These are phyloP conservation scores for Apistogramma diplotaenia DNA, from an alignment of 2,113 vertebrate species.

Conservation along the genomic window DNA sequence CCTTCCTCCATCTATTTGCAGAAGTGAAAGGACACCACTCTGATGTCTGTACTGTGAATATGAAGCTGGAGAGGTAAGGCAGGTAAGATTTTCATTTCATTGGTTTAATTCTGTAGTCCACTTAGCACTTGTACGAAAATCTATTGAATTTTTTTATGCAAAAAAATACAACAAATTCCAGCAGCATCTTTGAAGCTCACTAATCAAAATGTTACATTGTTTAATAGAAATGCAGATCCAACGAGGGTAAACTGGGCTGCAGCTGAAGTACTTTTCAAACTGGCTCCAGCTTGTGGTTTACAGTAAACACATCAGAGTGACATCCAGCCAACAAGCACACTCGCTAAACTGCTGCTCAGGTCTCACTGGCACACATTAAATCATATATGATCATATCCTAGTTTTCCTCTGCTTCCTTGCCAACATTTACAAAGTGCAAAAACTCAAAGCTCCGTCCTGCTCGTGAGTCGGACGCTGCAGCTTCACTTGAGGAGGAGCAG, in stretches of 20 bases:
- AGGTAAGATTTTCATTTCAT: too few relatives aligned
- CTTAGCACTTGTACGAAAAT: neutral
- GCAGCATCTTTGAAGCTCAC: neutral
- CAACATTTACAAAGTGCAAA: constrained; percentile 52
- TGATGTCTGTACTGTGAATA: neutral
- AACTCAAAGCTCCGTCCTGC: constrained; percentile 18
- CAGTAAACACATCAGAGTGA: neutral
- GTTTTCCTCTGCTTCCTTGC: constrained; percentile 19
- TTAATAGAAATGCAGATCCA: neutral
- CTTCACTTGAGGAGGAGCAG: neutral
- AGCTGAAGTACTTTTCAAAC: neutral
- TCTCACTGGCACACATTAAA: constrained; percentile 16
- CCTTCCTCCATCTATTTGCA: neutral
- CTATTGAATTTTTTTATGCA: too few relatives aligned
- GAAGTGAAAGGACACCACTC: neutral
- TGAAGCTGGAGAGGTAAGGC: too few relatives aligned
- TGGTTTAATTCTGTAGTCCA: too few relatives aligned
- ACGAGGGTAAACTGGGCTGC: neutral
- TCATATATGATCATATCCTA: constrained; percentile 12
- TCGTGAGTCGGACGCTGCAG: neutral
- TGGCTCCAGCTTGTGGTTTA: neutral
- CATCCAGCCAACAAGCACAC: neutral
- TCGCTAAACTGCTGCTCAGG: neutral
- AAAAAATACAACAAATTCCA: neutral
- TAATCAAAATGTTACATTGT: neutral